Evolutionary conservation across 2,888 invertebrate species (phyloP).

Genomic region (Drosophila demipolita): DNA sequence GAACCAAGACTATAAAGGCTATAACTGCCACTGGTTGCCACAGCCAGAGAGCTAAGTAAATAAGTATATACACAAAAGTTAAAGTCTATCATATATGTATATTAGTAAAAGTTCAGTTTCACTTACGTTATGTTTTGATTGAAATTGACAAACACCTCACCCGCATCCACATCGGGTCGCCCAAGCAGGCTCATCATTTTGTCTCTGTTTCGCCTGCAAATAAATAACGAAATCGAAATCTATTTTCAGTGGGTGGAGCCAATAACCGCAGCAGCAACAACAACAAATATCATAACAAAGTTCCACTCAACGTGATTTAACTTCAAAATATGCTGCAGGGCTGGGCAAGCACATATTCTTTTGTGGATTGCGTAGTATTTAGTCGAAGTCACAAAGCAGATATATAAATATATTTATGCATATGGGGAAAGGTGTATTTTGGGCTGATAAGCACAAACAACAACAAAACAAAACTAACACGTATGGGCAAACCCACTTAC

Average conservation of each 20-base stretch:
- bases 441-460: constrained; percentile 73
- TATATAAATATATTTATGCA: constrained; percentile 41
- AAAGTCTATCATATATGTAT: not conserved
- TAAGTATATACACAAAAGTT: not conserved
- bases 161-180: constrained; percentile 87
- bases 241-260: constrained; percentile 22
- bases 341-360: constrained; percentile 17
- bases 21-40: constrained; percentile 96
- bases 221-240: constrained; percentile 3
- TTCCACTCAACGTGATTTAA: constrained; percentile 33
- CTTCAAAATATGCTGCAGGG: constrained; percentile 45
- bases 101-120: not conserved
- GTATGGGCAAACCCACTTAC: constrained; percentile 42
- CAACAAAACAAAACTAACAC: constrained; percentile 71
- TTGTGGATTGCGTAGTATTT: constrained; percentile 43
- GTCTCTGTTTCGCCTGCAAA: constrained; percentile 36
- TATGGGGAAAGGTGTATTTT: constrained; percentile 54
- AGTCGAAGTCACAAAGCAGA: constrained; percentile 59
- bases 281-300: constrained; percentile 16
- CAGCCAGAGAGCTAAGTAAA: constrained; percentile 91
- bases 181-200: constrained; percentile 83
- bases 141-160: constrained; percentile 97
- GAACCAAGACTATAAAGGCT: constrained; percentile 93
- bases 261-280: constrained; percentile 2
- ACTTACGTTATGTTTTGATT: constrained; percentile 99